Percentiles rank a stretch among this genome's conserved stretches.
Evolutionary conservation across 1,140 invertebrate species (phyloP).

Genomic region (Caenorhabditis elegans): DNA sequence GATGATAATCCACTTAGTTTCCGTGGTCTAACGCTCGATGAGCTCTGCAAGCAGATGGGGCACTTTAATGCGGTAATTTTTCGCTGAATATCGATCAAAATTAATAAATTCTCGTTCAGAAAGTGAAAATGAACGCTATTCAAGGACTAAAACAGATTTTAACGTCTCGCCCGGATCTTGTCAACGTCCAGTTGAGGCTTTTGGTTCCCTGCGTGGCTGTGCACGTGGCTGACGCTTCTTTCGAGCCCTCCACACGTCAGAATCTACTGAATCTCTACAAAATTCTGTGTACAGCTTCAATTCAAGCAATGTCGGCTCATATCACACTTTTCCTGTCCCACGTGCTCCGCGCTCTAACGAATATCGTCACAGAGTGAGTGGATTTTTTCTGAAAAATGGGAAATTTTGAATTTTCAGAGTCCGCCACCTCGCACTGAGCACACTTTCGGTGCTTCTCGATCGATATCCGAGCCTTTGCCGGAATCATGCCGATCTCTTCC

Average conservation of each 20-base stretch:
- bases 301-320: neutral
- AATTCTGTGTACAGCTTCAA: neutral
- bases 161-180: constrained; percentile 36
- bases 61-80: constrained; percentile 46
- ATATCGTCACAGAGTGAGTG: constrained; percentile 26
- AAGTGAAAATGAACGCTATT: constrained; percentile 17
- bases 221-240: constrained; percentile 22
- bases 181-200: constrained; percentile 26
- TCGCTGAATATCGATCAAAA: no score
- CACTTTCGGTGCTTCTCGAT: neutral
- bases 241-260: constrained; percentile 17
- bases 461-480: neutral
- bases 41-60: constrained; percentile 45
- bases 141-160: constrained; percentile 43
- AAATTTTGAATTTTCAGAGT: neutral
- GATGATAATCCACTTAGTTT: constrained; percentile 31
- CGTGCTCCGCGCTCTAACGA: constrained; percentile 29
- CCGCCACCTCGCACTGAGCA: neutral
- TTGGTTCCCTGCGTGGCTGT: constrained; percentile 42
- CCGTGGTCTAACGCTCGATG: constrained; percentile 42
- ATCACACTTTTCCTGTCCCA: constrained; percentile 45
- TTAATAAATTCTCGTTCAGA: neutral
- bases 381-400: no score
- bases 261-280: constrained; percentile 33
- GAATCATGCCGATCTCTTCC: constrained; percentile 3